Conservation (phyloP, 2,888 invertebrate species). For the Amphiduros pacificus region DNA sequence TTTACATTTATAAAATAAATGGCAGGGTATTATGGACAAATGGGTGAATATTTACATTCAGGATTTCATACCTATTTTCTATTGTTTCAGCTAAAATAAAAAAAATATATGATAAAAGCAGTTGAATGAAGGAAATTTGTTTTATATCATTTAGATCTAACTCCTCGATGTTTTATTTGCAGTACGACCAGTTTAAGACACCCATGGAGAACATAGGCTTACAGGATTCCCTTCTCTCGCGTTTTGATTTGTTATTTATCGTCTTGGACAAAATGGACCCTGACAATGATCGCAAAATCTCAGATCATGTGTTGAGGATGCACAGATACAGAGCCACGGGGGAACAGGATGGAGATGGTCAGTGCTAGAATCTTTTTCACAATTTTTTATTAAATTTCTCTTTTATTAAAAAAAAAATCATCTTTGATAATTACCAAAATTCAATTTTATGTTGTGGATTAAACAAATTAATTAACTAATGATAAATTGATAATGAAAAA, state of each 20-base stretch:
- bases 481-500: too few relatives aligned
- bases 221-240: slow-evolving; percentile 81
- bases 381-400: not conserved
- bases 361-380: slow-evolving; percentile 10
- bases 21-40: not conserved
- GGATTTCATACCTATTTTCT: too few relatives aligned
- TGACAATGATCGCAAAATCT: slow-evolving; percentile 83
- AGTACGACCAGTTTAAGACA: slow-evolving; percentile 98
- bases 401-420: not conserved
- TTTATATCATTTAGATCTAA: too few relatives aligned
- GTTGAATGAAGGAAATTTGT: too few relatives aligned
- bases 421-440: not conserved
- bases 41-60: not conserved
- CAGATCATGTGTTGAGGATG: slow-evolving; percentile 96
- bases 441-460: too few relatives aligned
- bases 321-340: slow-evolving; percentile 91
- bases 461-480: too few relatives aligned
- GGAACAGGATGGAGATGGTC: slow-evolving; percentile 91
- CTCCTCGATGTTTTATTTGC: slow-evolving; percentile 48
- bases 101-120: too few relatives aligned
- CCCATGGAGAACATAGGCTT: slow-evolving; percentile 99
- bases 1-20: not conserved
- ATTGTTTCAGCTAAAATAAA: too few relatives aligned
- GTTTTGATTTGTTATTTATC: slow-evolving; percentile 97
- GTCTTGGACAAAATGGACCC: slow-evolving; percentile 88